Base-by-base conservation (phyloP, 2,888 invertebrate species). In the Sphecodes monilicornis region DNA sequence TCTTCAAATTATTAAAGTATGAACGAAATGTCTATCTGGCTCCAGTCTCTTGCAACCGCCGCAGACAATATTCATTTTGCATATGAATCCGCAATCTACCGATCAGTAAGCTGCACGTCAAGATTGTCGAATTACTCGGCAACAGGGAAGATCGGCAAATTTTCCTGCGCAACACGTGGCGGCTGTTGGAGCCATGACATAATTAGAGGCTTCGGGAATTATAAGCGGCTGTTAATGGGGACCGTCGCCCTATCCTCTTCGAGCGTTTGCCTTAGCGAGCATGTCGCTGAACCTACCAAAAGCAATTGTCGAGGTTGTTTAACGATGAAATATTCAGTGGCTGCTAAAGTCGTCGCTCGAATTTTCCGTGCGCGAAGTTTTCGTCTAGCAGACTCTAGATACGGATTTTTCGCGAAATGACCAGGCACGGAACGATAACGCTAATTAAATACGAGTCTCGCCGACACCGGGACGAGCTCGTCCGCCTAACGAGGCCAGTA, bases 381-480 rank as follows among this genome's bases (percentile, higher is more conserved):
- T 60, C 60, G 26, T 41, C 54, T 50, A 50, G 32, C 26, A 22
- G 22, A 29, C 22, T 13, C 39, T n/a, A 1, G 11, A 11, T 60
- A 57, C 41, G 29, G 41, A 50, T 74, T 64, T 75, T 82, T 75
- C 82, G 73, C 64, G 22, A 64, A 64, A 8, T 18, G 32, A 29
- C 64, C 64, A 66, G 71, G 70, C 68, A 46, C 71, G 57, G 72
- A 90, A 87, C 92, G 93, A 94, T 94, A 94, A 93, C 91, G 91
- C 93, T 94, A 94, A 94, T 94, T 94, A 94, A 94, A 94, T 94
- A 92, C 92, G 92, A 93, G 93, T 91, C 89, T 86, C 90, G 90
- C 90, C 91, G 91, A 92, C 93, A 92, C 91, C 90, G 82, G 86
- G 83, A 82, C 39, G 86, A 82, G 88, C 91, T 91, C 91, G 91